Conservation (phyloP, 2,888 invertebrate genomes). For the Lordiphosa fenestrarum region DNA sequence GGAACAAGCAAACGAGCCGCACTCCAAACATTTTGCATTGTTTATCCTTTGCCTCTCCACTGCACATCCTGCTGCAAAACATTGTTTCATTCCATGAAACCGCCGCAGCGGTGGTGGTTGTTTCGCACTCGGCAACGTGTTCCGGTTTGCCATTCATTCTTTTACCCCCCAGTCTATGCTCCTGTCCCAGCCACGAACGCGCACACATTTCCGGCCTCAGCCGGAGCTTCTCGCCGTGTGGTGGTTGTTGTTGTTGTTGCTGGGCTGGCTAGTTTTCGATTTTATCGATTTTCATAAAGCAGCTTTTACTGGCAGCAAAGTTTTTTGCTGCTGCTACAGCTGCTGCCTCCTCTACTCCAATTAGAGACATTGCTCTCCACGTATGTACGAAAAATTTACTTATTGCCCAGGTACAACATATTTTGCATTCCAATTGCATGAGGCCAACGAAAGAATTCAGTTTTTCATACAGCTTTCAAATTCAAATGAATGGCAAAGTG, state of each 20-base stretch:
- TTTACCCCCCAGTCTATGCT: constrained; percentile 6
- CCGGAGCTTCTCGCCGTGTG: constrained; percentile 17
- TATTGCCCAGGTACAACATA: constrained; percentile 25
- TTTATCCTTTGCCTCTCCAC: constrained; percentile 27
- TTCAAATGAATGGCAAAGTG: constrained; percentile 5
- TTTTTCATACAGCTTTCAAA: constrained; percentile 21
- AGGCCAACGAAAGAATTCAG: not conserved
- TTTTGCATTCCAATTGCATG: constrained; percentile 30
- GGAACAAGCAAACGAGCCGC: not conserved
- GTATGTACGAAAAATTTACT: constrained; percentile 8
- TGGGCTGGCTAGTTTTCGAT: constrained; percentile 62
- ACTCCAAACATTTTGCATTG: constrained; percentile 52
- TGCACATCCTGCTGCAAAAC: constrained; percentile 60
- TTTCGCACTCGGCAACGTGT: constrained; percentile 50
- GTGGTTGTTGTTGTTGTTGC: constrained; percentile 39
- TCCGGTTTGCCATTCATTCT: constrained; percentile 52
- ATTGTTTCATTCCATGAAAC: constrained; percentile 55
- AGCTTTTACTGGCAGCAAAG: constrained; percentile 35
- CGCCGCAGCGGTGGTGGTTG: constrained; percentile 49
- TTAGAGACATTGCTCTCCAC: constrained; percentile 33
- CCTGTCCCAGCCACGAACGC: constrained; percentile 25
- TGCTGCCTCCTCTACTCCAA: constrained; percentile 36
- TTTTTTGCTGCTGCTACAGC: constrained; percentile 18
- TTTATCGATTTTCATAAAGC: constrained; percentile 71
- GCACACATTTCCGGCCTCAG: constrained; percentile 46